A percentile compares a stretch with the other conserved stretches of the same genome.
Conservation (phyloP, 2,797 vertebrate species). For the Hozukius guyotensis region DNA sequence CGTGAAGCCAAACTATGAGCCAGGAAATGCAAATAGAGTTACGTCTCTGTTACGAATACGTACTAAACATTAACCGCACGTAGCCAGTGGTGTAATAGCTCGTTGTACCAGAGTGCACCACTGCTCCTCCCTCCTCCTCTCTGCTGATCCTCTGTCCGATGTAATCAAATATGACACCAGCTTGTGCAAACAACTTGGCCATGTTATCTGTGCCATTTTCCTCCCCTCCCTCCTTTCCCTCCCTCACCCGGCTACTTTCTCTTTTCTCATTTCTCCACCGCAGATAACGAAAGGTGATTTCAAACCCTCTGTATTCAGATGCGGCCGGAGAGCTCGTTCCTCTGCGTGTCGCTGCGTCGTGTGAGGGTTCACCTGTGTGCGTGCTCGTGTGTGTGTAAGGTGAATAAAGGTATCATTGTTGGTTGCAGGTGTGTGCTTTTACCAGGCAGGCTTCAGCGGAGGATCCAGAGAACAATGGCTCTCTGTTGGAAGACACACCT, state of each 20-base stretch:
- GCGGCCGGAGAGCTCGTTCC: constrained; percentile 32
- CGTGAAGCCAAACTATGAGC: constrained; percentile 7
- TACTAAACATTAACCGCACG: constrained; percentile 23
- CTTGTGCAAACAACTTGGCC: constrained; percentile 61
- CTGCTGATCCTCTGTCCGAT: constrained; percentile 51
- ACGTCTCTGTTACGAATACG: constrained; percentile 22
- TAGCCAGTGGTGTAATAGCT: constrained; percentile 16
- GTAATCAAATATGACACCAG: constrained; percentile 66
- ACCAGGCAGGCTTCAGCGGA: constrained; percentile 69
- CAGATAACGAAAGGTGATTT: constrained; percentile 65
- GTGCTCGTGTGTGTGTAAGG: constrained; percentile 35
- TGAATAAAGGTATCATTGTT: constrained; percentile 79
- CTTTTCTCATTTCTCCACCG: constrained; percentile 27
- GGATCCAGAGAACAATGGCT: constrained; percentile 79
- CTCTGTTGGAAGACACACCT: constrained; percentile 81
- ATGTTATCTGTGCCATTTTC: constrained; percentile 22
- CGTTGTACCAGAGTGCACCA: not conserved
- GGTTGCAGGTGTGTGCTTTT: constrained; percentile 85
- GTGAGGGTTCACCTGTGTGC: constrained; percentile 15
- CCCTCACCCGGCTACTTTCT: not conserved
- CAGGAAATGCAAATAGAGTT: constrained; percentile 36
- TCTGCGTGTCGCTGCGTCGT: constrained; percentile 11
- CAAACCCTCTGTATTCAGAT: constrained; percentile 31
- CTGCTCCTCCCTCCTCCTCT: constrained; percentile 8
- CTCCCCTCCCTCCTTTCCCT: not conserved